A percentile compares a stretch with the other conserved stretches of the same genome.
Evolutionary conservation across 2,888 invertebrate species (phyloP).

Genomic region (Ochropleura plecta): DNA sequence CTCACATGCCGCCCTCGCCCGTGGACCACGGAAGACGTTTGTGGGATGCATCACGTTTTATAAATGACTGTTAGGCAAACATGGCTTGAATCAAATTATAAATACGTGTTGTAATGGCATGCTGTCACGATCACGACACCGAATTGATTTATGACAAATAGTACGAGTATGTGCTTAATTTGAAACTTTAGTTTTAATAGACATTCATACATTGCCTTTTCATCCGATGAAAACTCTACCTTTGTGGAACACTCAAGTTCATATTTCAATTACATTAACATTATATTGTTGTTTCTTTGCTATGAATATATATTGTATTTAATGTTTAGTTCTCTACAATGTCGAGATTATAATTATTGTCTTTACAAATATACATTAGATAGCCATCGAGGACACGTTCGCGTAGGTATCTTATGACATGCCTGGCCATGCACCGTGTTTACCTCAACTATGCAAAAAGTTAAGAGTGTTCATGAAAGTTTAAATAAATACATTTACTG

Average conservation of each 20-base stretch:
- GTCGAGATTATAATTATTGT: slow-evolving; percentile 56
- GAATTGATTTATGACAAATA: background rate
- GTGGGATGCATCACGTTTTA: slow-evolving; percentile 4
- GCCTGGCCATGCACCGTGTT: slow-evolving; percentile 5
- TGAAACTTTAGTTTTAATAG: background rate
- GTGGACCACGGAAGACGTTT: slow-evolving; percentile 3
- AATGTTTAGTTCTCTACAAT: slow-evolving; percentile 34
- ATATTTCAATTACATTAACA: slow-evolving; percentile 40
- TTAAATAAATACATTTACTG: slow-evolving; percentile 13
- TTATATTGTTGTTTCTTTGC: slow-evolving; percentile 32
- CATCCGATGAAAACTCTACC: background rate
- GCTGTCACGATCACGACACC: background rate
- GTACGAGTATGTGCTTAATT: background rate
- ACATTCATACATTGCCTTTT: too few relatives aligned
- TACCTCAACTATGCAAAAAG: slow-evolving; percentile 19
- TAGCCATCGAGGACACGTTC: slow-evolving; percentile 53
- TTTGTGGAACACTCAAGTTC: slow-evolving; percentile 7
- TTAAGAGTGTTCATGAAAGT: background rate
- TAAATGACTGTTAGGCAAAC: background rate
- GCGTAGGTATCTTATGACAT: slow-evolving; percentile 9
- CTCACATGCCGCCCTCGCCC: slow-evolving; percentile 67
- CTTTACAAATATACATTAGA: slow-evolving; percentile 48
- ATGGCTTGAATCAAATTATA: background rate
- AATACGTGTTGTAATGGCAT: background rate
- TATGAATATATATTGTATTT: slow-evolving; percentile 41